phyloP scores from a whole-genome alignment of 1,140 invertebrate genomes.

The Brachionus sp. region DNA sequence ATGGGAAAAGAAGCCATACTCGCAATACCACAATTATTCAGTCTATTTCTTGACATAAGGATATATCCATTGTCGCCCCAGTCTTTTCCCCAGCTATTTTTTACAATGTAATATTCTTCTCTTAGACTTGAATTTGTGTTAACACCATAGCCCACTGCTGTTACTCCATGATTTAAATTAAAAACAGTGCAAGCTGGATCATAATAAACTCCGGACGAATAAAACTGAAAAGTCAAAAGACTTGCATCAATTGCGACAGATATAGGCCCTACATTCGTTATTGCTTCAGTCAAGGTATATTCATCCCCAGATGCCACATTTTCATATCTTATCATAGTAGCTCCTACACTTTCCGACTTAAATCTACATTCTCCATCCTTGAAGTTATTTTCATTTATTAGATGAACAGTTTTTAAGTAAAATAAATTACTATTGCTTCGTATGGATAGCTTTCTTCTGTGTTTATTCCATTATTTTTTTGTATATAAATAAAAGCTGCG shows the following conservation, averaged over 20 bases:
- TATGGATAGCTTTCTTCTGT: conserved; percentile 39
- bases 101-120: conserved; percentile 48
- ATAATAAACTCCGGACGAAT: conserved; percentile 47
- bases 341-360: background rate
- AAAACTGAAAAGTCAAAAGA: conserved; percentile 23
- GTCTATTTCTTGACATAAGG: conserved; percentile 77
- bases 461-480: conserved; percentile 12
- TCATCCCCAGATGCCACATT: conserved; percentile 48
- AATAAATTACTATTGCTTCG: conserved; percentile 44
- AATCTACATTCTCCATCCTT: conserved; percentile 16
- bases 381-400: background rate
- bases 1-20: conserved; percentile 65
- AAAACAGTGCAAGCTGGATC: conserved; percentile 1
- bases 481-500: conserved; percentile 53
- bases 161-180: conserved; percentile 39
- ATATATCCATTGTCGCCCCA: conserved; percentile 65
- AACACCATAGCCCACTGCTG: conserved; percentile 35
- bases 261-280: conserved; percentile 78
- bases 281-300: conserved; percentile 54
- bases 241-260: conserved; percentile 73
- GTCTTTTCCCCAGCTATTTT: conserved; percentile 47
- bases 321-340: background rate
- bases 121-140: background rate
- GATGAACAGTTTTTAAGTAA: background rate
- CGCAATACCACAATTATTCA: conserved; percentile 86